Evolutionary conservation across 2,888 invertebrate genomes (phyloP).

Genomic region (Athripsodes cinereus): DNA sequence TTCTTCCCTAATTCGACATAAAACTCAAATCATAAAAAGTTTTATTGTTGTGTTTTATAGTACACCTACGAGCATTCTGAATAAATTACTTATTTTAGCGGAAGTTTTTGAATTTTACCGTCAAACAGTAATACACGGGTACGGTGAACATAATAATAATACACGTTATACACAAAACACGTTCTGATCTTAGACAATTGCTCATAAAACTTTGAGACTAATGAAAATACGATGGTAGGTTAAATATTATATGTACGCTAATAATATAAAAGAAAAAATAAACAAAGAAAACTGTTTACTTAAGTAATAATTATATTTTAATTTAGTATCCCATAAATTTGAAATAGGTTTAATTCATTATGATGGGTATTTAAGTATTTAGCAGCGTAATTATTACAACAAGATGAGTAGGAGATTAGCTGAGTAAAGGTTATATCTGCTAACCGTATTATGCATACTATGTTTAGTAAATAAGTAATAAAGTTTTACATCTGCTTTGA

Average conservation of each 20-base stretch:
- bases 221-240: neutral
- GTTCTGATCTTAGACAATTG: conserved; percentile 3
- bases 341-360: conserved; percentile 11
- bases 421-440: neutral
- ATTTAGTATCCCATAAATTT: conserved; percentile 12
- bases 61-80: neutral
- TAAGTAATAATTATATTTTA: conserved; percentile 13
- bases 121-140: neutral
- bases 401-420: neutral
- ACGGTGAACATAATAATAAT: neutral
- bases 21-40: too few species aligned
- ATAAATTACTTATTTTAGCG: neutral
- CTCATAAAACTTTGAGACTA: neutral
- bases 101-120: conserved; percentile 1
- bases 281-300: conserved; percentile 14
- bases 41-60: too few species aligned
- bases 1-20: too few species aligned
- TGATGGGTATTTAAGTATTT: conserved; percentile 8
- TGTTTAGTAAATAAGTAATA: too few species aligned
- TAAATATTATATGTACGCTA: too few species aligned
- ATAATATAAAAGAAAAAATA: neutral
- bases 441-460: conserved; percentile 5
- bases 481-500: too few species aligned
- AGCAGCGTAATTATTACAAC: neutral
- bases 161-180: neutral